phyloP scores from a whole-genome alignment of 92 coral and sea anemone genomes.

The Pocillopora grandis region DNA sequence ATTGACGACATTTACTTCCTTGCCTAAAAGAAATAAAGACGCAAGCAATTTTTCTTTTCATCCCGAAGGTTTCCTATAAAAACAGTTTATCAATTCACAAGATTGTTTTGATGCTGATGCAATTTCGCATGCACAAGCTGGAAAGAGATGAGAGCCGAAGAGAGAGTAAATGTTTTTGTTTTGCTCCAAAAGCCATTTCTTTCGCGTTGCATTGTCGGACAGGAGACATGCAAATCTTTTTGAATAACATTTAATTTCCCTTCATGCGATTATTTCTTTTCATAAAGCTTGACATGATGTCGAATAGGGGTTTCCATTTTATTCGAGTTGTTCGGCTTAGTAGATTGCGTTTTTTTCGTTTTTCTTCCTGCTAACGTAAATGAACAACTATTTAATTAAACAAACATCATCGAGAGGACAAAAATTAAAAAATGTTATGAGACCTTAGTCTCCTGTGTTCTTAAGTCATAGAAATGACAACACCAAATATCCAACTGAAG shows the following conservation, averaged over 20 bases:
- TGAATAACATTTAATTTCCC: neutral
- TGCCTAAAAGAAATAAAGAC: too few species aligned
- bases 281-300: neutral
- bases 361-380: conserved; percentile 1
- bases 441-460: neutral
- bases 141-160: too few species aligned
- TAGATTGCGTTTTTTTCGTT: conserved; percentile 4
- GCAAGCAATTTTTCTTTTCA: too few species aligned
- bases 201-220: neutral
- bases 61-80: too few species aligned
- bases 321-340: neutral
- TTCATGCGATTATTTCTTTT: neutral
- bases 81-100: too few species aligned
- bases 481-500: neutral
- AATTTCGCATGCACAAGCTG: too few species aligned
- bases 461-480: neutral
- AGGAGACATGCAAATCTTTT: neutral
- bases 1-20: too few species aligned
- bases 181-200: neutral
- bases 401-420: conserved; percentile 6
- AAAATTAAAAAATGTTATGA: neutral
- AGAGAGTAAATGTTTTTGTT: neutral
- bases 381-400: conserved; percentile 19
- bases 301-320: neutral
- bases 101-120: too few species aligned